phyloP scores from a whole-genome alignment of 2,888 invertebrate genomes.

The Pecten maximus region DNA sequence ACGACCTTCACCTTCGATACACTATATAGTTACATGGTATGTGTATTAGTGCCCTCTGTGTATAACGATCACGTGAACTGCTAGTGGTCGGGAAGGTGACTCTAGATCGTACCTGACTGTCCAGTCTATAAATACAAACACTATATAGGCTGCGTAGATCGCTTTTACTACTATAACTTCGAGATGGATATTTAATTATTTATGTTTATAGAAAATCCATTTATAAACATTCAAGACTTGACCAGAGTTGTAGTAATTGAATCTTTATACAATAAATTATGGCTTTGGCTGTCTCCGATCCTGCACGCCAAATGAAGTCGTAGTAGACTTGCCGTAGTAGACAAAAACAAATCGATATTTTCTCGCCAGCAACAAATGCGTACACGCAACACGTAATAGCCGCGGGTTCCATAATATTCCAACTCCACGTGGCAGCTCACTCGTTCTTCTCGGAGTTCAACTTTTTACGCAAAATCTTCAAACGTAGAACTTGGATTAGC shows the following conservation, averaged over 20 bases:
- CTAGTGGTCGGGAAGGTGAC: constrained; percentile 17
- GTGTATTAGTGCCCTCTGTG: constrained; percentile 3
- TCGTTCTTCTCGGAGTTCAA: too few species aligned
- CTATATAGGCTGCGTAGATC: background rate
- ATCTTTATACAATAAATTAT: background rate
- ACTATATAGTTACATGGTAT: background rate
- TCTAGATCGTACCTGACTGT: background rate
- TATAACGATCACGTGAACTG: constrained; percentile 22
- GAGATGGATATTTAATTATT: too few species aligned
- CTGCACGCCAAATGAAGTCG: background rate
- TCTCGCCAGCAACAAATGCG: background rate
- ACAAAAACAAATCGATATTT: background rate
- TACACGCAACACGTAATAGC: background rate
- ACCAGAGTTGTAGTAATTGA: background rate
- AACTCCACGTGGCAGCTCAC: background rate
- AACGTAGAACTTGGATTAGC: too few species aligned
- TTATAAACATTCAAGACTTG: background rate
- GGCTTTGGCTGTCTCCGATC: background rate
- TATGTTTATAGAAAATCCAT: background rate
- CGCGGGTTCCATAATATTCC: too few species aligned
- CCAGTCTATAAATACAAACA: background rate
- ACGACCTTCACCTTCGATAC: constrained; percentile 9
- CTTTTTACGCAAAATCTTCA: too few species aligned
- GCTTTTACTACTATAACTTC: background rate
- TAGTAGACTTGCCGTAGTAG: background rate